These are phyloP conservation scores for Pteropus rufus DNA, from an alignment of 2,797 vertebrate species.

Conservation along the genomic window DNA sequence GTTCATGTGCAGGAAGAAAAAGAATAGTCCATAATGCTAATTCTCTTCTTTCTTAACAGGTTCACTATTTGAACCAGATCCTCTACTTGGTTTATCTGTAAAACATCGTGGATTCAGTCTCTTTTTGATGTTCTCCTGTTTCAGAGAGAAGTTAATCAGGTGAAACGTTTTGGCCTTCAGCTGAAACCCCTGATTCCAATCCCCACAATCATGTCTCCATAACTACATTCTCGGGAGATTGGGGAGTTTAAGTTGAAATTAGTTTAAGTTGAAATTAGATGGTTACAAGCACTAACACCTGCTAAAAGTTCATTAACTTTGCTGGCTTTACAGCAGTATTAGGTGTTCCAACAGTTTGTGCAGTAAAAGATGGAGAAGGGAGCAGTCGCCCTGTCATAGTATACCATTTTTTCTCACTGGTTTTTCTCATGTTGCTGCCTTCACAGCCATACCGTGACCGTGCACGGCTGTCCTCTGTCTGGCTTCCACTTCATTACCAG, in stretches of 20 bases:
- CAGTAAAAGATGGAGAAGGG: neutral
- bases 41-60: constrained; percentile 45
- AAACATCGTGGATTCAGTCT: neutral
- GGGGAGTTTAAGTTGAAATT: neutral
- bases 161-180: constrained; percentile 35
- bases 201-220: neutral
- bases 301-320: constrained; percentile 33
- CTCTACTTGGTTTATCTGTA: constrained; percentile 41
- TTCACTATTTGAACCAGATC: constrained; percentile 46
- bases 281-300: neutral
- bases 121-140: constrained; percentile 15
- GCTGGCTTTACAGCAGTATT: neutral
- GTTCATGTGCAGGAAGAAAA: neutral
- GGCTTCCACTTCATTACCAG: neutral
- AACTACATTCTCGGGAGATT: neutral
- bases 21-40: neutral
- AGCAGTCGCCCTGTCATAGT: neutral
- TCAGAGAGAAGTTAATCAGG: constrained; percentile 25
- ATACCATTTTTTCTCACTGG: neutral
- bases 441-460: neutral
- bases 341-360: neutral
- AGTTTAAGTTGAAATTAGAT: constrained; percentile 25
- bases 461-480: neutral
- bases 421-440: neutral
- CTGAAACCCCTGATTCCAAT: neutral